Conservation (phyloP, 2,888 invertebrate species). For the Eilema sororculum region DNA sequence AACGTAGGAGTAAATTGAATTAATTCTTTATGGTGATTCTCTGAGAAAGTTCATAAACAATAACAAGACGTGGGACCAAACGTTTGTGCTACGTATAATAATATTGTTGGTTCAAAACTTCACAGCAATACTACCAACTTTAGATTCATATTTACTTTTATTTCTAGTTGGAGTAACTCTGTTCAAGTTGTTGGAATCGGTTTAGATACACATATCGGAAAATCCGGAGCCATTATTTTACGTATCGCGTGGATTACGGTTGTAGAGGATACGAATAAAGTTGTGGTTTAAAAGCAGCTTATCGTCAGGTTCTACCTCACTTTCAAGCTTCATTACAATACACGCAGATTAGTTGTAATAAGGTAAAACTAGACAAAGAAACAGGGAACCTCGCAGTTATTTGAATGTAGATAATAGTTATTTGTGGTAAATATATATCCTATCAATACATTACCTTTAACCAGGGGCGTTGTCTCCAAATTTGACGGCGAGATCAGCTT, state of each 20-base stretch:
- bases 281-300: neutral
- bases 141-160: constrained; percentile 24
- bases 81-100: constrained; percentile 35
- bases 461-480: no score
- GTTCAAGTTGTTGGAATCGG: constrained; percentile 7
- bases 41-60: constrained; percentile 57
- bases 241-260: neutral
- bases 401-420: no score
- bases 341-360: no score
- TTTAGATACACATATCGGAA: constrained; percentile 5
- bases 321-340: no score
- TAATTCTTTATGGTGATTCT: constrained; percentile 62
- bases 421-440: no score
- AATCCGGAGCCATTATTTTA: neutral
- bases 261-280: neutral
- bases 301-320: neutral
- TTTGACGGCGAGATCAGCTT: no score
- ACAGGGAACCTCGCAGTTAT: no score
- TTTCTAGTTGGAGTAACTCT: constrained; percentile 10
- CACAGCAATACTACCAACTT: constrained; percentile 34
- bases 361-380: no score
- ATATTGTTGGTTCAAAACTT: constrained; percentile 36
- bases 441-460: no score
- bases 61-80: constrained; percentile 48
- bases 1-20: constrained; percentile 65